Conservation (phyloP, 2,113 vertebrate genomes). For the Cervus canadensis region DNA sequence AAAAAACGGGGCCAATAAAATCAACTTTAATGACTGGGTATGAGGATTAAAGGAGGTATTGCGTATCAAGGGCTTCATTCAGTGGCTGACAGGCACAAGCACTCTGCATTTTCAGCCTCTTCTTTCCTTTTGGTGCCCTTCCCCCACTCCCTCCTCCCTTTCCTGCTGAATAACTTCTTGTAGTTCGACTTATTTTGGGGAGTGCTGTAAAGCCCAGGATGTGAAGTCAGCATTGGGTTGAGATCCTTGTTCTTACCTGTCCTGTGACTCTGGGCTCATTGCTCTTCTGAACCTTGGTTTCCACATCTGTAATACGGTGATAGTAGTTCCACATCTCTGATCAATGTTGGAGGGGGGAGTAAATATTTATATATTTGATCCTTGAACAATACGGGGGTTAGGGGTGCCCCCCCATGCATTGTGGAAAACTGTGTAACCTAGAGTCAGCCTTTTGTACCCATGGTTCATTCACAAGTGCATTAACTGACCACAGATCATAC, state of each 20-base stretch:
- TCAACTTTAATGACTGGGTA: neutral
- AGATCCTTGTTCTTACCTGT: neutral
- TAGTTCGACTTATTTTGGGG: neutral
- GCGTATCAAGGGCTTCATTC: neutral
- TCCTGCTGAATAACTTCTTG: neutral
- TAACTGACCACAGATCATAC: fast-evolving
- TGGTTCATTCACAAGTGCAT: neutral
- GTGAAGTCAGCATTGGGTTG: neutral
- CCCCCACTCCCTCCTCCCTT: neutral
- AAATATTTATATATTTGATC: neutral
- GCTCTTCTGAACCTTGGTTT: neutral
- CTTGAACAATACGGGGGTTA: neutral
- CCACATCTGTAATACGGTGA: neutral
- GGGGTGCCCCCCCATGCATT: neutral
- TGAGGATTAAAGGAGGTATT: neutral
- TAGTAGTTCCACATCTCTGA: neutral
- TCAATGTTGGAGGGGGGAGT: neutral
- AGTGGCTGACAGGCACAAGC: neutral
- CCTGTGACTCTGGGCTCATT: neutral
- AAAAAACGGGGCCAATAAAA: neutral
- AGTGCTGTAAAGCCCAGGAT: neutral
- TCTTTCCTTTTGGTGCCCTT: neutral
- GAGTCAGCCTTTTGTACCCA: neutral
- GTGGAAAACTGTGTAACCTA: neutral
- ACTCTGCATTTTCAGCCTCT: neutral